Base-by-base conservation (phyloP, 23 tunicate species). In the Trididemnum clinides region DNA sequence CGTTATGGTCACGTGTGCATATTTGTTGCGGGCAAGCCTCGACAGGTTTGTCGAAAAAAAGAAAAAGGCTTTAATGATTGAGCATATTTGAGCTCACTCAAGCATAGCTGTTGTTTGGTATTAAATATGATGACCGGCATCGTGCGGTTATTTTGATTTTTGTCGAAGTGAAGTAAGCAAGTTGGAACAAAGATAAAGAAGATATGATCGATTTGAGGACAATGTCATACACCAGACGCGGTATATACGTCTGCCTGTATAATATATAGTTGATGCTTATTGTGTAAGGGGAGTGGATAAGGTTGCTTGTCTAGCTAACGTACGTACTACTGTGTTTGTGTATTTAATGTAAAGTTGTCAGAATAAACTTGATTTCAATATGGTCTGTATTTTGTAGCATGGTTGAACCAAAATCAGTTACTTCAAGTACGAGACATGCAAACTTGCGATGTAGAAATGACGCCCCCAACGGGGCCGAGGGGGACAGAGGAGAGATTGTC, bases 401-500 rank as follows among this genome's bases (percentile, higher is more conserved):
- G 87, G 80, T 84, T 84, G 50, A 80, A 70, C 50, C 87, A 49
- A 51, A 71, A 84, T 63, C 80, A 80, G 1, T 27, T 84, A 5
- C 49, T 84, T 50, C 58, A 50, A 31, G 18, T 80, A 32, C 33
- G 87, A 80, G 51, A 26, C 34, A 64, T 65, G 86, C 77, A 82
- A 38, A 37, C 86, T 64, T 30, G 57, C 49, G 30, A 64, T 28
- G 1, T 65, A 77, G 34, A 65, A 64, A 81, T 54, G 18, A 70
- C 4, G 69, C 19, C 26, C 32, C 50, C n/a, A 70, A 15, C 28
- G 50, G 32, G 87, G 50, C 69, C 3, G 77, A 35, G 77, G 77
- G 77, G 38, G 49, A 25, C n/a, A n/a, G 66, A 59, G 66, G 66
- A 12, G 23, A 25, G 25, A 28, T 29, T 66, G 37, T 66, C 75